Percentiles rank a stretch among this genome's conserved stretches.
These are phyloP conservation scores for Dyspetes luteomarginatus DNA, from an alignment of 2,888 invertebrate species.

Conservation along the genomic window DNA sequence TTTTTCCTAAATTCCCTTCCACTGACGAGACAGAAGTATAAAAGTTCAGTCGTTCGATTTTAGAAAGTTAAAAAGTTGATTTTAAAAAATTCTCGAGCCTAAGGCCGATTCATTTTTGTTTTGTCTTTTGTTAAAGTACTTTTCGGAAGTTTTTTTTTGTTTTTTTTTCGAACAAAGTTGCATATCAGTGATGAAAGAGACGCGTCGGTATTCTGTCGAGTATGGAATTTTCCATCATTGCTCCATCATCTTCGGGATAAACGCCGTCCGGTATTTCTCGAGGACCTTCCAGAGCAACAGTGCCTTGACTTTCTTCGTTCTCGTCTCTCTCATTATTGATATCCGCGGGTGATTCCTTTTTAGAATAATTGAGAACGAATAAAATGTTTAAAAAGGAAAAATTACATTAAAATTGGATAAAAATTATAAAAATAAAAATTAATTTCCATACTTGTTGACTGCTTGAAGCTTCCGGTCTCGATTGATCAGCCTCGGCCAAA, in stretches of 20 bases:
- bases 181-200: slow-evolving; percentile 66
- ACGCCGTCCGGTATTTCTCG: slow-evolving; percentile 62
- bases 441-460: slow-evolving; percentile 74
- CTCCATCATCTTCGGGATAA: slow-evolving; percentile 71
- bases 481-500: slow-evolving; percentile 92
- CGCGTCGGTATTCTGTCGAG: slow-evolving; percentile 72
- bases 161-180: background rate
- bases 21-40: slow-evolving; percentile 37
- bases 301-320: slow-evolving; percentile 66
- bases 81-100: slow-evolving; percentile 14
- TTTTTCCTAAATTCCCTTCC: too few relatives aligned
- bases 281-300: slow-evolving; percentile 65
- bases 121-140: background rate
- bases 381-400: slow-evolving; percentile 2
- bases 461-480: slow-evolving; percentile 84
- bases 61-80: slow-evolving; percentile 39
- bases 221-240: slow-evolving; percentile 67
- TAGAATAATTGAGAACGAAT: slow-evolving; percentile 3
- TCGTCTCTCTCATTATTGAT: slow-evolving; percentile 65
- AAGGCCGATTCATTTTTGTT: background rate
- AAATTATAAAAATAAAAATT: background rate
- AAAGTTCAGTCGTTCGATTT: slow-evolving; percentile 39
- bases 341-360: slow-evolving; percentile 59
- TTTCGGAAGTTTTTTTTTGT: slow-evolving; percentile 30
- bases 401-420: background rate